Base-by-base conservation (phyloP, 2,797 vertebrate species). In the Danio albolineatus region DNA sequence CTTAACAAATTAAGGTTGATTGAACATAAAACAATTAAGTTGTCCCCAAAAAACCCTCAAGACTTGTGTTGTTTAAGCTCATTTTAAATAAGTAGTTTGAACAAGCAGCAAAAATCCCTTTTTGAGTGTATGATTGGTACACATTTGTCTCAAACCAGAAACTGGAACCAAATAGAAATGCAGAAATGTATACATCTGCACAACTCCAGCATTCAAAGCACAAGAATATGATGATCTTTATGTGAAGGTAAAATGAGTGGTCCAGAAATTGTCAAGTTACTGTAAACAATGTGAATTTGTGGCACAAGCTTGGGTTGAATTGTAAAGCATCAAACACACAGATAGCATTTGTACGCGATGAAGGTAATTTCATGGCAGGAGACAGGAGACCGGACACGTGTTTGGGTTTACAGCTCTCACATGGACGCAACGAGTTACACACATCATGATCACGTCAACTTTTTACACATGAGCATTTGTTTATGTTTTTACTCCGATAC, bases 101-200 rank as follows among this genome's bases (percentile, higher is more conserved):
- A n/a, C n/a, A n/a, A n/a, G n/a, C n/a, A n/a, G n/a, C n/a, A n/a
- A n/a, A n/a, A n/a, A n/a, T n/a, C n/a, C n/a, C n/a, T n/a, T n/a
- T n/a, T n/a, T n/a, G n/a, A n/a, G n/a, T n/a, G n/a, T n/a, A 17
- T 44, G 8, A 36, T 46, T n/a, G 39, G 17, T 19, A 39, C 44
- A 64, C 41, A 76, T 65, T 54, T 36, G 73, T 43, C n/a, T 56
- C 17, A 38, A n/a, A 74, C 17, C 4, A 61, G 43, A n/a, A 51
- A n/a, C 9, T 28, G 7, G n/a, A 65, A 65, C 49, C 1, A 49
- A 66, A 16, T 14, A 57, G 14, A 48, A 67, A 39, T 48, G 7
- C 16, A 69, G 41, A 49, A 49, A 49, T 49, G 48, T 43, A 41
- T 43, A n/a, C 36, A 19, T 62, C 28, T n/a, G 19, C 1, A 7